phyloP scores from a whole-genome alignment of 2,888 invertebrate species.

The Teinopalpus imperialis region DNA sequence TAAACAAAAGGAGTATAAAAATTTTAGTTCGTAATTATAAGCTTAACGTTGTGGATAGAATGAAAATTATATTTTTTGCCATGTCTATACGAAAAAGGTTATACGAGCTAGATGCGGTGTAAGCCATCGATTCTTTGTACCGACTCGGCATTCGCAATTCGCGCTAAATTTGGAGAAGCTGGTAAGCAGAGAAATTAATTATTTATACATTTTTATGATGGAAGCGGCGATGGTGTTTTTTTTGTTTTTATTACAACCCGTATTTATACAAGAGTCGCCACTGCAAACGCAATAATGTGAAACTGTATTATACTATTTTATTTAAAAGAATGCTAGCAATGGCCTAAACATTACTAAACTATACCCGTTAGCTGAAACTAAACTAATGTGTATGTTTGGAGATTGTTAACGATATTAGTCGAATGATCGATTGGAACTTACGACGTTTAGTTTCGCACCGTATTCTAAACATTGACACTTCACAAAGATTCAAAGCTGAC shows the following conservation, averaged over 20 bases:
- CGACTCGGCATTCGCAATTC: slow-evolving; percentile 3
- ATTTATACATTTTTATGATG: slow-evolving; percentile 24
- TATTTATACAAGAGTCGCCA: too few species aligned
- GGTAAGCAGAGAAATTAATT: slow-evolving; percentile 22
- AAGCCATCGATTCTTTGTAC: slow-evolving; percentile 24
- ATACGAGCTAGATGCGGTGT: slow-evolving; percentile 13
- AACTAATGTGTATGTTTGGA: too few species aligned
- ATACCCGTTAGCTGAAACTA: too few species aligned
- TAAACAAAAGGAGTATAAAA: not conserved
- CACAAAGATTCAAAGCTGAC: too few species aligned
- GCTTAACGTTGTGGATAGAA: slow-evolving; percentile 10
- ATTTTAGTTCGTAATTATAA: slow-evolving; percentile 8
- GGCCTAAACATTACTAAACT: too few species aligned
- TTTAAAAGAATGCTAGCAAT: too few species aligned
- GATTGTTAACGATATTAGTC: too few species aligned
- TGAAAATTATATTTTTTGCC: slow-evolving; percentile 13
- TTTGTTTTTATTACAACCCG: slow-evolving; percentile 3
- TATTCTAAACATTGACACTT: too few species aligned
- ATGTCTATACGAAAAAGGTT: slow-evolving; percentile 16
- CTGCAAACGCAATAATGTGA: too few species aligned
- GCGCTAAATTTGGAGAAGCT: slow-evolving; percentile 24
- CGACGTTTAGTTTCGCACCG: too few species aligned
- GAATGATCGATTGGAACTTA: too few species aligned
- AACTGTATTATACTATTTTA: too few species aligned
- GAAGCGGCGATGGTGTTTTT: slow-evolving; percentile 7